Base-by-base conservation (phyloP, 2,888 invertebrate genomes). In the Eristalis tenax region DNA sequence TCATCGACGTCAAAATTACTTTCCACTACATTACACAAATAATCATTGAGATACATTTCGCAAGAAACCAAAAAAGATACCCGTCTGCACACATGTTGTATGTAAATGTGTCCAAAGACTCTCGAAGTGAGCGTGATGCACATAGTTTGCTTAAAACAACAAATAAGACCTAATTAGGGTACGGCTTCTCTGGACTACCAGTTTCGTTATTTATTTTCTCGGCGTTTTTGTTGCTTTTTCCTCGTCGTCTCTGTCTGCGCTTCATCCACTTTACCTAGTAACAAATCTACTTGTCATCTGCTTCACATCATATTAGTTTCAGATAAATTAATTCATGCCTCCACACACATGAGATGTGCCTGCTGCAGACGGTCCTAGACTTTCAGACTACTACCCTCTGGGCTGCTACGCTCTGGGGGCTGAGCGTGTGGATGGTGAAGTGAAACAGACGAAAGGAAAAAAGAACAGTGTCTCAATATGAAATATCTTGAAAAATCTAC, bases 251-350 rank as follows among this genome's bases (percentile, higher is more conserved):
- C 1, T 23, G 57, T 6, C 57, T 59, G 57, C n/a, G 23, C 10
- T 26, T 61, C 35, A 59, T 63, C 11, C 22, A 65, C 23, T 65
- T 23, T 38, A 78, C 78, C 35, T 71, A 80, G 84, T 66, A 80
- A 84, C 79, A 75, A 80, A 80, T 84, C 70, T 66, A 80, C 74
- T 70, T 71, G 70, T 80, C 75, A 71, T 84, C 70, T 80, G 75
- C 80, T 80, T 84, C 75, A 75, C 75, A 80, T 80, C 80, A 84
- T 64, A 80, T 84, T 84, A 84, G 75, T 76, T 80, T 80, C 70
- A 71, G 70, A 80, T 80, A 66, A 80, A 84, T 80, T 80, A 80
- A 80, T 80, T 84, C 75, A 75, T 80, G 59, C 35, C 73, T 75
- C 32, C 32, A 79, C 80, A 70, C 71, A 76, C 66, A 80, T 66